phyloP scores from a whole-genome alignment of 2,888 invertebrate genomes.

The Argyra leucocephala region DNA sequence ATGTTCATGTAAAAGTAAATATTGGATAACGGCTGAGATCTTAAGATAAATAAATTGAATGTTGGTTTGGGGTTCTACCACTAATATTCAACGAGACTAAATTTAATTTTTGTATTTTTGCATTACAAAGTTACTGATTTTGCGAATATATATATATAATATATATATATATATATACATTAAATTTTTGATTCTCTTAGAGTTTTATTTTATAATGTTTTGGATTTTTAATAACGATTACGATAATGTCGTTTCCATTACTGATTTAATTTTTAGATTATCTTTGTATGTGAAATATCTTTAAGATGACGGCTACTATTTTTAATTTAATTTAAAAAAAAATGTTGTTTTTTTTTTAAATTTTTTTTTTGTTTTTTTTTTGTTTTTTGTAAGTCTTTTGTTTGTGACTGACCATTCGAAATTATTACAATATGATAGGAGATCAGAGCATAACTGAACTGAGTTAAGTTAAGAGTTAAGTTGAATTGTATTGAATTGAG shows the following conservation, averaged over 20 bases:
- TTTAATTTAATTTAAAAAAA: neutral
- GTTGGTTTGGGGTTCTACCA: neutral
- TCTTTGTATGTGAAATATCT: constrained; percentile 6
- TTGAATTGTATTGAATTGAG: too few species aligned
- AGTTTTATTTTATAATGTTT: neutral
- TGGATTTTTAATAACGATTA: neutral
- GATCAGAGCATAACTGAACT: too few species aligned
- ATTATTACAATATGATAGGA: neutral
- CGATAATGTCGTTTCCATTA: constrained; percentile 6
- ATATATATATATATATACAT: too few species aligned
- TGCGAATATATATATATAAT: too few species aligned
- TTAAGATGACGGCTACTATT: constrained; percentile 1
- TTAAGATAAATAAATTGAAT: neutral
- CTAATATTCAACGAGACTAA: too few species aligned
- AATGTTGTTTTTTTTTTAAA: too few species aligned
- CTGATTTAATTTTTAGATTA: constrained; percentile 1
- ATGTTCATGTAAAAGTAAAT: constrained; percentile 3
- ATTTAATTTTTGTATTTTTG: too few species aligned
- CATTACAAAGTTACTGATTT: too few species aligned
- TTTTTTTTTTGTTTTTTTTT: neutral
- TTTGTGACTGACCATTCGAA: neutral
- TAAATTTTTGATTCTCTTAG: neutral
- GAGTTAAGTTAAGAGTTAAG: too few species aligned
- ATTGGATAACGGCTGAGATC: constrained; percentile 4
- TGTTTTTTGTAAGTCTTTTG: neutral